Base-by-base conservation (phyloP, 2,888 invertebrate genomes). In the Bellardia bayeri region DNA sequence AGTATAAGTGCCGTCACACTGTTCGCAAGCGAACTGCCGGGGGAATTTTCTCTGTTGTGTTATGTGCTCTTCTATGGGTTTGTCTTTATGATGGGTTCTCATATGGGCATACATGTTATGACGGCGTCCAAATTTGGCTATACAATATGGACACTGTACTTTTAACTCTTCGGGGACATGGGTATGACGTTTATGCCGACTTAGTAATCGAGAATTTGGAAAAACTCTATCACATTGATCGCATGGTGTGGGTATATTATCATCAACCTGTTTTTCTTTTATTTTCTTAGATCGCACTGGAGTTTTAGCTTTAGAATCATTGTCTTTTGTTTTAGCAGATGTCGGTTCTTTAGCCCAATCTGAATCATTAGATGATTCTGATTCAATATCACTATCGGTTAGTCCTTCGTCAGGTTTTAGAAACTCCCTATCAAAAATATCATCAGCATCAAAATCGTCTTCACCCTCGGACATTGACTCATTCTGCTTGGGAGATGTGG, bases 201-300 rank as follows among this genome's bases (percentile, higher is more conserved):
- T 95, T 8, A 96, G 93, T 89, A 95, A 94, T 88, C 96, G 96
- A 78, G 95, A 95, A 91, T 96, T 95, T 91, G 89, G 94, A 93
- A 96, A 96, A 14, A 94, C 94, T 91, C 95, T 95, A 42, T 95
- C 95, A 90, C 96, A 96, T 5, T 95, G 95, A 56, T 95, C 94
- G 91, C 96, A 96, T 58, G 87, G 87, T 64, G 85, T 85, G 0
- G 87, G 87, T 85, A 87, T 76, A 56, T 87, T 85, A 49, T 87
- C 85, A 64, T 85, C 87, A 95, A 94, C 89, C 94, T 94, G 76
- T 93, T 42, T 66, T 75, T 69, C 33, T 58, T 75, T 87, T 80
- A 49, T 45, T 89, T 89, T 87, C 37, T 85, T 85, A 0, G 79
- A 33, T 9, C 71, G 80, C 56, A 68, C 68, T 16, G 69, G 4